A percentile compares a stretch with the other conserved stretches of the same genome.
Conservation (phyloP, 2,113 vertebrate species). For the Larimichthys polyactis region DNA sequence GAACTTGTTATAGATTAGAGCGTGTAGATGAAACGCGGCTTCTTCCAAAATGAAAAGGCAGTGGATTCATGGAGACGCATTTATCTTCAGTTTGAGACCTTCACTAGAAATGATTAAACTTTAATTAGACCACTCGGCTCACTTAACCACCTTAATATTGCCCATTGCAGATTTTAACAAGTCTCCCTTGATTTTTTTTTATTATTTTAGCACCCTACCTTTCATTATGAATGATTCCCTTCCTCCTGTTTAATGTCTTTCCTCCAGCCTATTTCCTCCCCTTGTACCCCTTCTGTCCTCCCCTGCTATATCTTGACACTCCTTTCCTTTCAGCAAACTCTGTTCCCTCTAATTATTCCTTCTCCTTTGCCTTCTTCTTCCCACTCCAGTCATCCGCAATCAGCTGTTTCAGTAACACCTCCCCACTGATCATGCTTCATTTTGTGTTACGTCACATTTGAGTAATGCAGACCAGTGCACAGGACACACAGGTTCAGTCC, state of each 20-base stretch:
- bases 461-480: not conserved
- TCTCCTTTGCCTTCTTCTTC: not conserved
- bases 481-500: not conserved
- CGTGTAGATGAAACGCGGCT: not conserved
- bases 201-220: slow-evolving; percentile 5
- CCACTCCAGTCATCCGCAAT: not conserved
- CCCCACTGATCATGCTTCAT: not conserved
- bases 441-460: not conserved
- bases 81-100: slow-evolving; percentile 30
- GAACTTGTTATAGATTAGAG: slow-evolving; percentile 23
- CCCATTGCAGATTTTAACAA: slow-evolving; percentile 31
- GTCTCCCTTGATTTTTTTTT: slow-evolving; percentile 17
- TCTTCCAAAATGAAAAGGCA: slow-evolving; percentile 13
- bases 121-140: slow-evolving; percentile 47
- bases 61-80: not conserved
- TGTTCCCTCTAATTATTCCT: not conserved
- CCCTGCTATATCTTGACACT: not conserved
- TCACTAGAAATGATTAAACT: slow-evolving; percentile 30
- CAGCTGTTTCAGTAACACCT: not conserved
- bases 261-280: not conserved
- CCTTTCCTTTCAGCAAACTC: not conserved
- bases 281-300: not conserved
- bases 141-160: slow-evolving; percentile 1
- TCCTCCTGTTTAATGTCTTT: slow-evolving; percentile 26
- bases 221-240: not conserved